Percentiles rank a stretch among this genome's conserved stretches.
These are phyloP conservation scores for Stegastes partitus DNA, from an alignment of 2,113 vertebrate genomes.

Conservation along the genomic window DNA sequence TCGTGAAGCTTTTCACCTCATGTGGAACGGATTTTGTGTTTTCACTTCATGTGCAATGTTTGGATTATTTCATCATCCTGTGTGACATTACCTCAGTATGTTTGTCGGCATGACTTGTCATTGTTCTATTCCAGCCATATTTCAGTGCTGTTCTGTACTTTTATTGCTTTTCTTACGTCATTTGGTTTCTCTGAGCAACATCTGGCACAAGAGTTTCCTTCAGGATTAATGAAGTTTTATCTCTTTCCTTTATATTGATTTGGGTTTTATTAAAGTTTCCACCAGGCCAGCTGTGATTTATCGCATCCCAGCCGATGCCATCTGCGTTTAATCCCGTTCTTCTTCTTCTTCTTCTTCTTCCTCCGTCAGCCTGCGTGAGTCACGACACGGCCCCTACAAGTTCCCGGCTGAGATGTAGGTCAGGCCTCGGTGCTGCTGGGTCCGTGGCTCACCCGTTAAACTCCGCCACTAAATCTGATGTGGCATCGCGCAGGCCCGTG, in stretches of 20 bases:
- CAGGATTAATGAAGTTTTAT: background rate
- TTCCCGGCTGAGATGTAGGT: conserved; percentile 58
- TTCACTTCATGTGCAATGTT: too few species aligned
- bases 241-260: conserved; percentile 1
- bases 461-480: conserved; percentile 33
- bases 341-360: conserved; percentile 29
- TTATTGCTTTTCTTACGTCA: too few species aligned
- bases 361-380: conserved; percentile 26
- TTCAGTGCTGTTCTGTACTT: too few species aligned
- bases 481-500: conserved; percentile 31
- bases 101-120: too few species aligned
- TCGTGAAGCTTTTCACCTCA: too few species aligned
- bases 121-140: too few species aligned
- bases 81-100: too few species aligned
- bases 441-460: conserved; percentile 27
- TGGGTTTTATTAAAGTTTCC: conserved; percentile 34
- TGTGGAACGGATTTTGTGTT: too few species aligned
- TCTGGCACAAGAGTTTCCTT: too few species aligned
- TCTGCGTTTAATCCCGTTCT: conserved; percentile 38
- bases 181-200: too few species aligned
- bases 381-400: conserved; percentile 38
- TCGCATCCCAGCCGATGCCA: conserved; percentile 33
- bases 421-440: conserved; percentile 33
- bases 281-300: conserved; percentile 39
- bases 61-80: too few species aligned